These are phyloP conservation scores for Ceraclea dissimilis DNA, from an alignment of 2,888 invertebrate genomes.

Conservation along the genomic window DNA sequence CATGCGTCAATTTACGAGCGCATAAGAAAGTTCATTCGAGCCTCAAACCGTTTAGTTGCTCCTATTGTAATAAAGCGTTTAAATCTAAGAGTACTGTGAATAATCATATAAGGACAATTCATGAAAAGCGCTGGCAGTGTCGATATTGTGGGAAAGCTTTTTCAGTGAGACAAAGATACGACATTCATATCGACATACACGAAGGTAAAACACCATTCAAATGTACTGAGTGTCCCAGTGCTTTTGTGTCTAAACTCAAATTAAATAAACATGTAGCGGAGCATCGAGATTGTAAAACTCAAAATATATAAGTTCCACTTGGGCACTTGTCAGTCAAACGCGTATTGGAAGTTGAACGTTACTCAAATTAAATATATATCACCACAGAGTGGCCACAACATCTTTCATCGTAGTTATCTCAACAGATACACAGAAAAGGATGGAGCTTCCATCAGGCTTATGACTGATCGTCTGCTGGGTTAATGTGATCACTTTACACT, in stretches of 20 bases:
- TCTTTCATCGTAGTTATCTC: no score
- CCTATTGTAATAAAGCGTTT: neutral
- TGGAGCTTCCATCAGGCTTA: no score
- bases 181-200: neutral
- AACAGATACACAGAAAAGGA: no score
- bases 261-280: neutral
- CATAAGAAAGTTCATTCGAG: neutral
- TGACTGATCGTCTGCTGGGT: no score
- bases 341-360: no score
- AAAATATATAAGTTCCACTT: no score
- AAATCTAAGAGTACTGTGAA: neutral
- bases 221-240: neutral
- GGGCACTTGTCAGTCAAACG: no score
- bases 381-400: no score
- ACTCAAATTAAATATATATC: no score
- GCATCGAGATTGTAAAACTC: neutral
- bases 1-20: neutral
- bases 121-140: neutral
- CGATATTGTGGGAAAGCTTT: neutral
- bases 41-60: neutral
- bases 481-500: no score
- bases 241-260: neutral
- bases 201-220: neutral
- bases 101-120: neutral
- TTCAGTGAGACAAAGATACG: neutral